These are phyloP conservation scores for Fragum whitleyi DNA, from an alignment of 2,888 invertebrate genomes.

Conservation along the genomic window DNA sequence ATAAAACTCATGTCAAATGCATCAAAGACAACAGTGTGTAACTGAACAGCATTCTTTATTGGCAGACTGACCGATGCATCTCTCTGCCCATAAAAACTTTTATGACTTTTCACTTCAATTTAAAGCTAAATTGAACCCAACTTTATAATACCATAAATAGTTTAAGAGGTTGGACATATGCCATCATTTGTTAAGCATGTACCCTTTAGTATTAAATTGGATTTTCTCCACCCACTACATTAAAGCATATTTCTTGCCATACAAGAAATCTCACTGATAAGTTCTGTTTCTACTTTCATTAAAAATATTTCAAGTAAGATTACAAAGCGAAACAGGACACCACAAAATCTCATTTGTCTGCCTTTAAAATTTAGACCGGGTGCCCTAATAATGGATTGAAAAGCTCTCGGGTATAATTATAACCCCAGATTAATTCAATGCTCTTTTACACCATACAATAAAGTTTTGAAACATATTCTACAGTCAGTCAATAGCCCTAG, in stretches of 20 bases:
- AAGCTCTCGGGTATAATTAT: conserved; percentile 24
- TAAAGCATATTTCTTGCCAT: no score
- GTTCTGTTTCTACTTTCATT: no score
- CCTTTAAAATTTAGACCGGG: conserved; percentile 12
- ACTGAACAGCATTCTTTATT: no score
- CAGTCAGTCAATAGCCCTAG: conserved; percentile 24
- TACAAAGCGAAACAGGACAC: conserved; percentile 33
- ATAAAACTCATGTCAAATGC: no score
- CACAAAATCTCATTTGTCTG: conserved; percentile 47
- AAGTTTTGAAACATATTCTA: conserved; percentile 28
- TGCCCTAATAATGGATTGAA: conserved; percentile 18
- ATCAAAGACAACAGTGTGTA: no score
- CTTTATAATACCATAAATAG: conserved; percentile 1
- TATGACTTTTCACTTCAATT: conserved; percentile 1
- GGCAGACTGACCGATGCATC: not conserved
- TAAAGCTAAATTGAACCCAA: not conserved
- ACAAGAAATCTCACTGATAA: no score
- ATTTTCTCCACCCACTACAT: no score
- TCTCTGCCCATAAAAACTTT: not conserved
- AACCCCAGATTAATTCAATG: conserved; percentile 28
- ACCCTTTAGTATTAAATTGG: no score
- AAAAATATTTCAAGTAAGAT: no score
- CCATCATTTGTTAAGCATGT: not conserved
- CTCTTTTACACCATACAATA: conserved; percentile 30
- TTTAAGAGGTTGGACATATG: not conserved